phyloP scores from a whole-genome alignment of 2,888 invertebrate species.

The Fragum whitleyi region DNA sequence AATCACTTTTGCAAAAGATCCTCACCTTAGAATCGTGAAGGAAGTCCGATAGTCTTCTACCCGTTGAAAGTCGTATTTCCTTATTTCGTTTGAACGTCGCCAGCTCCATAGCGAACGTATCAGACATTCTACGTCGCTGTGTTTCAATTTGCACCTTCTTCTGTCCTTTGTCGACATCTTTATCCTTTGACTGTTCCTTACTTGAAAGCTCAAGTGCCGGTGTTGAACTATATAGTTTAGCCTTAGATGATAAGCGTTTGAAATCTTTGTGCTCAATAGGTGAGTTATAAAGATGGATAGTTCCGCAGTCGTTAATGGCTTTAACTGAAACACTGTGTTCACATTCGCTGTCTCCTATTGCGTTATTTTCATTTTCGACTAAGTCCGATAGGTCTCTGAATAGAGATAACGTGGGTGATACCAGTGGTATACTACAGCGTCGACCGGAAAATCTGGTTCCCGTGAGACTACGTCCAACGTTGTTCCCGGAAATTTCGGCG shows the following conservation, averaged over 20 bases:
- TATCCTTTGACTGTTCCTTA: not conserved
- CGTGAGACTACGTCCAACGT: conserved; percentile 3
- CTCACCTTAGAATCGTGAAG: not conserved
- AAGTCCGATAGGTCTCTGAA: not conserved
- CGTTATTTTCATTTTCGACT: not conserved
- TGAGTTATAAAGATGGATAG: too few relatives aligned
- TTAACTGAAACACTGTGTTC: not conserved
- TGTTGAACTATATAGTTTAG: not conserved
- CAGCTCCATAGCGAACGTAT: conserved; percentile 26
- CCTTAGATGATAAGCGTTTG: not conserved
- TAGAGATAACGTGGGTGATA: not conserved
- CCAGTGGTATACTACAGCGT: not conserved
- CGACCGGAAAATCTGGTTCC: conserved; percentile 15
- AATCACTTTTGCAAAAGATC: too few relatives aligned
- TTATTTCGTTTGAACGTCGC: conserved; percentile 10
- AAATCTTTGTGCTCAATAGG: too few relatives aligned
- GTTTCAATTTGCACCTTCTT: not conserved
- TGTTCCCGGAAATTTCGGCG: not conserved
- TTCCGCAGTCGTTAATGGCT: too few relatives aligned
- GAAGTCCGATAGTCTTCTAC: conserved; percentile 30
- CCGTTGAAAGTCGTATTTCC: conserved; percentile 21
- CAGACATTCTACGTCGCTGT: conserved; percentile 26
- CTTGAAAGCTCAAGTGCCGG: not conserved
- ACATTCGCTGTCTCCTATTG: not conserved
- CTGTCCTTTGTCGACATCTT: not conserved